A percentile compares a stretch with the other conserved stretches of the same genome.
Evolutionary conservation across 2,888 invertebrate species (phyloP).

Genomic region (Nesidiocoris tenuis): DNA sequence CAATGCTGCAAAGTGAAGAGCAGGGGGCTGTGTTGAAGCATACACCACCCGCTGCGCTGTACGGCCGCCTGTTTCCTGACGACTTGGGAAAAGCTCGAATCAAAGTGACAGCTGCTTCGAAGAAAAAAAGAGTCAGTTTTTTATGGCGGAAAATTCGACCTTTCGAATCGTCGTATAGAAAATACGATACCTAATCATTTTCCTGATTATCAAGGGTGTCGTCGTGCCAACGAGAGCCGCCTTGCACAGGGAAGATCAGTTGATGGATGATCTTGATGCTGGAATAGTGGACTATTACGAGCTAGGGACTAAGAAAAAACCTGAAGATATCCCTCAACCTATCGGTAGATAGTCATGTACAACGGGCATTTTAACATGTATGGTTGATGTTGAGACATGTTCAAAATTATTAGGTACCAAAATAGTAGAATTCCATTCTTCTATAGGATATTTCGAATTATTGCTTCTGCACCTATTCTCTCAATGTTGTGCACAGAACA

Average conservation of each 20-base stretch:
- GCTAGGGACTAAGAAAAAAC: neutral
- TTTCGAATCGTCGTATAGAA: too few relatives aligned
- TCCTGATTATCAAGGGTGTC: too few relatives aligned
- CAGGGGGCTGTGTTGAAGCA: constrained; percentile 15
- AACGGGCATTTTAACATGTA: too few relatives aligned
- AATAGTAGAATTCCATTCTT: too few relatives aligned
- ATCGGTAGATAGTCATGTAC: too few relatives aligned
- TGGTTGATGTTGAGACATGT: too few relatives aligned
- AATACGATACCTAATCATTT: too few relatives aligned
- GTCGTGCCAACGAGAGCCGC: constrained; percentile 12
- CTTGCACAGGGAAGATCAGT: constrained; percentile 1
- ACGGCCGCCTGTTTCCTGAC: constrained; percentile 20
- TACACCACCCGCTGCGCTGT: constrained; percentile 27
- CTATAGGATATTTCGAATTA: too few relatives aligned
- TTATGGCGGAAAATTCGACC: too few relatives aligned
- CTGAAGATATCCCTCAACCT: neutral
- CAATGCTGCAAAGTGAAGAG: constrained; percentile 24
- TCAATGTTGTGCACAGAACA: constrained; percentile 3
- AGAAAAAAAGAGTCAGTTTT: constrained; percentile 12
- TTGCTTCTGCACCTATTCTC: too few relatives aligned
- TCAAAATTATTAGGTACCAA: too few relatives aligned
- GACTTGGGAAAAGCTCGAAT: constrained; percentile 8
- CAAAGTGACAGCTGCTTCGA: constrained; percentile 24
- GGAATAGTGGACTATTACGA: constrained; percentile 25
- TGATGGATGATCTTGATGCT: constrained; percentile 20